Base-by-base conservation (phyloP, 1,140 invertebrate genomes). In the Platorchestia sp. region DNA sequence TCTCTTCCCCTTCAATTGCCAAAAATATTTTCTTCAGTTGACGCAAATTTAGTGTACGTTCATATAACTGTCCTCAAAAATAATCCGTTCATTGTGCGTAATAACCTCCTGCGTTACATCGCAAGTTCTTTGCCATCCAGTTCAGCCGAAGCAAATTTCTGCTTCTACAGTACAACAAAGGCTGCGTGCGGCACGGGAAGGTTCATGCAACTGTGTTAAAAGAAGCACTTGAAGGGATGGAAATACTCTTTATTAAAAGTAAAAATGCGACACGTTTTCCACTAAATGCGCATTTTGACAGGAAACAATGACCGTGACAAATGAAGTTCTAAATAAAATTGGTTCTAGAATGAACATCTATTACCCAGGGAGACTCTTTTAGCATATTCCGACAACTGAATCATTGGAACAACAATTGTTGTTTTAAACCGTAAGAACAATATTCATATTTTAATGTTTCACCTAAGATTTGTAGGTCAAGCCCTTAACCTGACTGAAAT, bases 241-340 rank as follows among this genome's bases (percentile, higher is more conserved):
- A 75, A 75, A 75, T 75, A 75, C 59, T 75, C 59, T 75, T 75
- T 75, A 75, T 75, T 75, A 75, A n/a, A 75, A 75, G 59, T 75
- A 75, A 75, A 75, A 75, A 75, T 36, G 59, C 59, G 27, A 75
- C 3, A 19, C 14, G 27, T 3, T 75, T 75, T 75, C 14, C 59
- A 75, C 59, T 75, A 75, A 75, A 22, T 22, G 59, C 59, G 59
- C 27, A 75, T 36, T 75, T 75, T 27, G 1, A 75, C 27, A 75
- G 59, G 59, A 75, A 75, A 75, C 59, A 75, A 75, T 75, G 59
- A 36, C 59, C 59, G 59, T 75, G 14, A 36, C 59, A 36, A 75
- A 75, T 36, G 3, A 75, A 75, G 59, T 75, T 22, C 27, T 14
- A 27, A 75, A 27, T 3, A 36, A 27, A 75, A 75, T 3, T 27